Evolutionary conservation across 1,140 invertebrate species (phyloP).

Genomic region (Phortica variegata): DNA sequence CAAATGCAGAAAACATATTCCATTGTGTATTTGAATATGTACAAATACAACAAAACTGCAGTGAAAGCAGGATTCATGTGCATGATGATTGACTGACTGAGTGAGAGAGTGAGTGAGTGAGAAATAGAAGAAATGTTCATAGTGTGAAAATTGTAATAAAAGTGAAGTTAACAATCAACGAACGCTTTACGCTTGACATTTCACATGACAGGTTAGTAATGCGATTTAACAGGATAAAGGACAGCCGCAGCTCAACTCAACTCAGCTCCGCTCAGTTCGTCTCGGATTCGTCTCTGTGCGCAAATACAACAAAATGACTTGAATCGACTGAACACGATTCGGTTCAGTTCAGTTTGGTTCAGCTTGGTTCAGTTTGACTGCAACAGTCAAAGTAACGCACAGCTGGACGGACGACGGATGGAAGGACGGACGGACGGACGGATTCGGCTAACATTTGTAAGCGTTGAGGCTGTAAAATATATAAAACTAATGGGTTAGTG

Average conservation of each 20-base stretch:
- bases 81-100: too few relatives aligned
- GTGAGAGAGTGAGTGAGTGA: not conserved
- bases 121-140: not conserved
- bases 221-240: conserved; percentile 56
- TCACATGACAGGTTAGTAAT: conserved; percentile 57
- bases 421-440: not conserved
- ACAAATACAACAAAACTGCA: not conserved
- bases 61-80: too few relatives aligned
- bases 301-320: too few relatives aligned
- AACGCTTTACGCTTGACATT: conserved; percentile 56
- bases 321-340: too few relatives aligned
- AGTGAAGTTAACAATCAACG: conserved; percentile 56
- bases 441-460: conserved; percentile 2
- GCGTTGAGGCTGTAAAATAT: too few relatives aligned
- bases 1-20: too few relatives aligned
- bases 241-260: conserved; percentile 24
- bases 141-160: conserved; percentile 33
- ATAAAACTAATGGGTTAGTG: too few relatives aligned
- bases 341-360: too few relatives aligned
- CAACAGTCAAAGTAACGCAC: too few relatives aligned
- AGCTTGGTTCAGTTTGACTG: too few relatives aligned
- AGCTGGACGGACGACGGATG: conserved; percentile 1
- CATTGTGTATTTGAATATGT: not conserved
- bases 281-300: too few relatives aligned
- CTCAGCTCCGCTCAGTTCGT: too few relatives aligned